A percentile compares a stretch with the other conserved stretches of the same genome.
These are phyloP conservation scores for Onychostoma macrolepis DNA, from an alignment of 2,113 vertebrate genomes.

Conservation along the genomic window DNA sequence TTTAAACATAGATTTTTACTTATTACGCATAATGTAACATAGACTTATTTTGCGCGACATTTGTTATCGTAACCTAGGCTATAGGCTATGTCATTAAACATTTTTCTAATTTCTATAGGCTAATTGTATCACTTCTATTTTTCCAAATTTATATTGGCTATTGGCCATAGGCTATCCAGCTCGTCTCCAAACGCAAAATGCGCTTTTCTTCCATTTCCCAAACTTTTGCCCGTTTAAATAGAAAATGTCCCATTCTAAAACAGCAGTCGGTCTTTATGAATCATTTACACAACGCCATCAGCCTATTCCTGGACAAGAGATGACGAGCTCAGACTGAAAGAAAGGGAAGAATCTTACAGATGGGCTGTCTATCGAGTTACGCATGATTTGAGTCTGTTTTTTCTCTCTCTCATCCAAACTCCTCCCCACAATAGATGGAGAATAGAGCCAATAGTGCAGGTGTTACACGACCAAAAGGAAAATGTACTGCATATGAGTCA, in stretches of 20 bases:
- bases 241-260: conserved; percentile 38
- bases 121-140: background rate
- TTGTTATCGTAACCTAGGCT: background rate
- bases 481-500: background rate
- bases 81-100: background rate
- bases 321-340: conserved; percentile 52
- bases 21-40: background rate
- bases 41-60: background rate
- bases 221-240: conserved; percentile 25
- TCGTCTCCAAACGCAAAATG: conserved; percentile 68
- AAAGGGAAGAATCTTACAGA: conserved; percentile 55
- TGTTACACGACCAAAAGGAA: background rate
- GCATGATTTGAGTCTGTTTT: conserved; percentile 42
- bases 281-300: conserved; percentile 46
- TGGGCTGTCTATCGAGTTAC: conserved; percentile 58
- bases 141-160: background rate
- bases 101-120: background rate
- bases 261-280: conserved; percentile 45
- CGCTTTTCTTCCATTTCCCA: background rate
- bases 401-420: conserved; percentile 45
- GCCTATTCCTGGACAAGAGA: conserved; percentile 50
- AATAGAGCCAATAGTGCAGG: conserved; percentile 24
- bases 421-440: conserved; percentile 32
- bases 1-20: background rate
- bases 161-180: background rate